A percentile compares a stretch with the other conserved stretches of the same genome.
These are phyloP conservation scores for Chorisops tibialis DNA, from an alignment of 2,888 invertebrate species.

Conservation along the genomic window DNA sequence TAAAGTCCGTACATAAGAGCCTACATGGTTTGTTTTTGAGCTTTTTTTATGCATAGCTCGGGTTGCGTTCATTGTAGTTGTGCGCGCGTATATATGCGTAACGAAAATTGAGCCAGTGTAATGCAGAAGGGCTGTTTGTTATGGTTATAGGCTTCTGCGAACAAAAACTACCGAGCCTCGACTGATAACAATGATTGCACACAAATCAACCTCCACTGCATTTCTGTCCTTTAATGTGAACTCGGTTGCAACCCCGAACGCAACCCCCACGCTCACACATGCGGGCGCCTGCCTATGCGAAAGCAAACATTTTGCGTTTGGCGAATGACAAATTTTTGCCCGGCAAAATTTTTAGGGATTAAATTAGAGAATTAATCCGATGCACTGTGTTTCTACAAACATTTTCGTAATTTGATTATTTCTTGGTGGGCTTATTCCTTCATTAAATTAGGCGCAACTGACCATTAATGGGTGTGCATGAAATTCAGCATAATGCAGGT, in stretches of 20 bases:
- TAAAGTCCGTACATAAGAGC: slow-evolving; percentile 15
- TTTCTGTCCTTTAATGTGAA: slow-evolving; percentile 28
- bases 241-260: neutral
- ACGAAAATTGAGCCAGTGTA: neutral
- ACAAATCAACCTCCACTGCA: slow-evolving; percentile 34
- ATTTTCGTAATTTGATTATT: slow-evolving; percentile 24
- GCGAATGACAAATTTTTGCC: slow-evolving; percentile 22
- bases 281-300: neutral
- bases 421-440: neutral
- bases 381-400: slow-evolving; percentile 20
- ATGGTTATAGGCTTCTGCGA: slow-evolving; percentile 1
- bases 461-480: slow-evolving; percentile 11
- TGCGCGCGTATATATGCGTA: slow-evolving; percentile 25
- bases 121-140: too few species aligned
- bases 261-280: neutral
- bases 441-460: slow-evolving; percentile 19
- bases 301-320: slow-evolving; percentile 1
- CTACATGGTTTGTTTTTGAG: neutral
- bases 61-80: slow-evolving; percentile 5
- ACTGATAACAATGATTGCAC: slow-evolving; percentile 34
- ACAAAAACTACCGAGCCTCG: slow-evolving; percentile 30
- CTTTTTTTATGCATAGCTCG: neutral
- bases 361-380: slow-evolving; percentile 25
- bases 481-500: slow-evolving; percentile 16
- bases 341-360: slow-evolving; percentile 21